These are phyloP conservation scores for Catharus minimus DNA, from an alignment of 2,113 vertebrate species.

Conservation along the genomic window DNA sequence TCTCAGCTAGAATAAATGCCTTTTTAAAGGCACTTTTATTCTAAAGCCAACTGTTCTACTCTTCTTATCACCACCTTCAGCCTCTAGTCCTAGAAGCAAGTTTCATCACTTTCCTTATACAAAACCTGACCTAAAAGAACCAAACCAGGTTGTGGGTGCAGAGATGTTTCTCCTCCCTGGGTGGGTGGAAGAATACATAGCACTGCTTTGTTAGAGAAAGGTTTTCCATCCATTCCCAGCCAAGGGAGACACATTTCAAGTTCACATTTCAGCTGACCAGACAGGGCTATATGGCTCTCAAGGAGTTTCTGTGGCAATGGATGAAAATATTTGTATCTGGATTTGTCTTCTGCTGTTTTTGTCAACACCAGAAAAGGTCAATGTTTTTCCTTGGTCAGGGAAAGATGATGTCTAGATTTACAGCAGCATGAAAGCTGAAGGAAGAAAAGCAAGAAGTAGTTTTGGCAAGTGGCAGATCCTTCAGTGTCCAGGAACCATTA, in stretches of 20 bases:
- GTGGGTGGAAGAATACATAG: not conserved
- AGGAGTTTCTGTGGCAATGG: slow-evolving; percentile 59
- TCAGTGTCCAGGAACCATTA: slow-evolving; percentile 41
- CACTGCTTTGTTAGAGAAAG: slow-evolving; percentile 1
- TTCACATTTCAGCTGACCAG: slow-evolving; percentile 38
- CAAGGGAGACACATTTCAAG: not conserved
- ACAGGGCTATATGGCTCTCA: not conserved
- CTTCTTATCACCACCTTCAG: not conserved
- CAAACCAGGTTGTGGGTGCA: not conserved
- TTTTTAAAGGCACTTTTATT: not conserved
- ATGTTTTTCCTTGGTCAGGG: slow-evolving; percentile 23
- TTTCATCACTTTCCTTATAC: not conserved
- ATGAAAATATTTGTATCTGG: slow-evolving; percentile 65
- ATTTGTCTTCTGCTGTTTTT: slow-evolving; percentile 60
- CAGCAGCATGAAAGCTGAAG: not conserved
- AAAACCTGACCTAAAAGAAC: not conserved
- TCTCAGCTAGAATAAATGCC: not conserved
- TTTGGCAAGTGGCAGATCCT: slow-evolving; percentile 28
- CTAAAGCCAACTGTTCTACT: not conserved
- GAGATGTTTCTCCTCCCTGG: not conserved
- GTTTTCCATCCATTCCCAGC: slow-evolving; percentile 11
- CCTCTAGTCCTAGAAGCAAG: not conserved
- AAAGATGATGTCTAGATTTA: slow-evolving; percentile 26
- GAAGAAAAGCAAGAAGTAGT: slow-evolving; percentile 29
- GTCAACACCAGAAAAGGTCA: slow-evolving; percentile 60